These are phyloP conservation scores for Neostethus bicornis DNA, from an alignment of 2,797 vertebrate species.

Conservation along the genomic window DNA sequence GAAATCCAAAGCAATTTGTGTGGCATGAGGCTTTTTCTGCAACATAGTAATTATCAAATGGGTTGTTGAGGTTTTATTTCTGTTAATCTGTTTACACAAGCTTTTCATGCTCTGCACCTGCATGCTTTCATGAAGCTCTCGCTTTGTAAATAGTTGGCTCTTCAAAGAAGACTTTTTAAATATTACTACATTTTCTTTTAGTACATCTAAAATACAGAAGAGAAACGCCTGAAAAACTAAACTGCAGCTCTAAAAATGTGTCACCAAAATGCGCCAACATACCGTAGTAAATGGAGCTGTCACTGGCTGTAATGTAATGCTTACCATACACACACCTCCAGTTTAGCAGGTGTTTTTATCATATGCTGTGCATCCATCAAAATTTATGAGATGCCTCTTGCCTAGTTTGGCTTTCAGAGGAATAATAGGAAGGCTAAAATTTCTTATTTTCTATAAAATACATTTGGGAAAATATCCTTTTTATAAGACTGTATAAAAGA, in stretches of 20 bases:
- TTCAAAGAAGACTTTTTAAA: neutral
- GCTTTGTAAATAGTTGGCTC: conserved; percentile 6
- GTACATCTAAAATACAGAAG: neutral
- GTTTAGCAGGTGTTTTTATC: conserved; percentile 1
- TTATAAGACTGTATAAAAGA: too few relatives aligned
- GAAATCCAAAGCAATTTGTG: conserved; percentile 31
- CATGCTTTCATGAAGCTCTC: conserved; percentile 17
- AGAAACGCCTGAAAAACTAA: neutral
- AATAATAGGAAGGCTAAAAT: neutral
- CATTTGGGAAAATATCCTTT: too few relatives aligned
- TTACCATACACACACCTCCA: neutral
- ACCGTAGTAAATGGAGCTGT: too few relatives aligned
- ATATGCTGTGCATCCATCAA: neutral
- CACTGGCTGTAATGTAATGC: neutral
- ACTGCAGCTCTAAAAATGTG: too few relatives aligned
- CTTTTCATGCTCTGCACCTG: conserved; percentile 25
- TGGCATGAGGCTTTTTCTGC: neutral
- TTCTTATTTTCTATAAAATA: neutral
- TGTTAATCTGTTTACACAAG: conserved; percentile 44
- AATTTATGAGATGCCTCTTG: conserved; percentile 1
- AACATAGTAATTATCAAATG: neutral
- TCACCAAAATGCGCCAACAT: too few relatives aligned
- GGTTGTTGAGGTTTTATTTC: conserved; percentile 34
- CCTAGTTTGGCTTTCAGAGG: neutral
- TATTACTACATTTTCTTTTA: neutral